Conservation (phyloP, 2,113 vertebrate genomes). For the Etia nguti region DNA sequence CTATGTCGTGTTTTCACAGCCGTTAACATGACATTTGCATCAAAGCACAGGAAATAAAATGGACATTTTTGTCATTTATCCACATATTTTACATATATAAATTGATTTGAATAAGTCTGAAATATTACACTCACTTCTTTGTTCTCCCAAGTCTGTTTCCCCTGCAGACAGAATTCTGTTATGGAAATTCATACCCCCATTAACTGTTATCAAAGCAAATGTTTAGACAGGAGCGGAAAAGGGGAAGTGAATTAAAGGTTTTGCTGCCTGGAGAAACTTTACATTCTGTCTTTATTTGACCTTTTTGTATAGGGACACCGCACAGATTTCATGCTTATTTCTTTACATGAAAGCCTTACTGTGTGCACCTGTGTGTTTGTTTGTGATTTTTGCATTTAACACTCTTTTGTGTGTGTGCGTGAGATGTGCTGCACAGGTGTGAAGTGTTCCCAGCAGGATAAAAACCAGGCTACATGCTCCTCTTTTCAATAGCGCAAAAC, state of each 20-base stretch:
- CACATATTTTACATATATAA: not conserved
- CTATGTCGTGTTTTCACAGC: not conserved
- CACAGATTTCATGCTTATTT: not conserved
- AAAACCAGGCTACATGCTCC: not conserved
- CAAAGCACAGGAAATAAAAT: not conserved
- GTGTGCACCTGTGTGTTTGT: not conserved
- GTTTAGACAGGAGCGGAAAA: not conserved
- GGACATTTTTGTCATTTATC: not conserved
- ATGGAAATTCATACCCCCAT: constrained; percentile 37
- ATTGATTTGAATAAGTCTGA: not conserved
- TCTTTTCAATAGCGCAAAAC: not conserved
- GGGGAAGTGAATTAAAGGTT: constrained; percentile 1
- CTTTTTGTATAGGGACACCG: not conserved
- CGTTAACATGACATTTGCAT: not conserved
- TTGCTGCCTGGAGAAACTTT: not conserved
- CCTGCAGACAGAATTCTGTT: constrained; percentile 30
- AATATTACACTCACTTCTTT: not conserved
- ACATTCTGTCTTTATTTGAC: not conserved
- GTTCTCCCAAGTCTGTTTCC: not conserved
- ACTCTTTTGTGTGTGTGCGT: constrained; percentile 23
- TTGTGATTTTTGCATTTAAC: constrained; percentile 25
- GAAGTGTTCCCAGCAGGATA: constrained; percentile 45
- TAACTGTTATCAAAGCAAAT: constrained; percentile 51
- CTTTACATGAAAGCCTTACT: not conserved
- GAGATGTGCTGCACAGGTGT: constrained; percentile 53